Evolutionary conservation across 2,113 vertebrate genomes (phyloP).

Genomic region (Coracopsis vasa): DNA sequence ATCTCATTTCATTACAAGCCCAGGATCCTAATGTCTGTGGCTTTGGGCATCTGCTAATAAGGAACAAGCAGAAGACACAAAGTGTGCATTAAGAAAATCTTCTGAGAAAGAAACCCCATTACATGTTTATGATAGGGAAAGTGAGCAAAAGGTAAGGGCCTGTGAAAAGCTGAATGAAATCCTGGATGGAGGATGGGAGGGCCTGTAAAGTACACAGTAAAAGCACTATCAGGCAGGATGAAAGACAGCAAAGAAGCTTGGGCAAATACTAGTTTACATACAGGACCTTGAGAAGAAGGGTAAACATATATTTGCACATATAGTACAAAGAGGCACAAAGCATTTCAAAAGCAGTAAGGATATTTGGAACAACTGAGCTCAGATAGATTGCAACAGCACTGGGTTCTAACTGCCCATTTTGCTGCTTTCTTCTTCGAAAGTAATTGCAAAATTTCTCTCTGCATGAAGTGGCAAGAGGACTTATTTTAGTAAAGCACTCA

Average conservation of each 20-base stretch:
- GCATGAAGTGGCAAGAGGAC: background rate
- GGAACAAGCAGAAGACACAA: background rate
- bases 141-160: background rate
- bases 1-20: background rate
- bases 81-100: background rate
- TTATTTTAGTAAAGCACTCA: background rate
- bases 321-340: background rate
- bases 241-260: background rate
- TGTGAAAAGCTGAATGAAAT: background rate
- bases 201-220: background rate
- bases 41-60: background rate
- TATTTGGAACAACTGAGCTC: background rate
- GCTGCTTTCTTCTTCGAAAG: background rate
- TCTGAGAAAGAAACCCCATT: background rate
- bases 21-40: background rate
- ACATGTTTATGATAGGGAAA: background rate
- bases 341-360: background rate
- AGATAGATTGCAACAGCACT: background rate
- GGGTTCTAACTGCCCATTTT: background rate
- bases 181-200: background rate
- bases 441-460: background rate
- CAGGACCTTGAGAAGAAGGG: background rate
- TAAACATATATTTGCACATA: background rate
- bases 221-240: background rate
- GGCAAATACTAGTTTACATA: background rate